A percentile compares a stretch with the other conserved stretches of the same genome.
Evolutionary conservation across 2,888 invertebrate genomes (phyloP).

Genomic region (Hypselothyrea guttata): DNA sequence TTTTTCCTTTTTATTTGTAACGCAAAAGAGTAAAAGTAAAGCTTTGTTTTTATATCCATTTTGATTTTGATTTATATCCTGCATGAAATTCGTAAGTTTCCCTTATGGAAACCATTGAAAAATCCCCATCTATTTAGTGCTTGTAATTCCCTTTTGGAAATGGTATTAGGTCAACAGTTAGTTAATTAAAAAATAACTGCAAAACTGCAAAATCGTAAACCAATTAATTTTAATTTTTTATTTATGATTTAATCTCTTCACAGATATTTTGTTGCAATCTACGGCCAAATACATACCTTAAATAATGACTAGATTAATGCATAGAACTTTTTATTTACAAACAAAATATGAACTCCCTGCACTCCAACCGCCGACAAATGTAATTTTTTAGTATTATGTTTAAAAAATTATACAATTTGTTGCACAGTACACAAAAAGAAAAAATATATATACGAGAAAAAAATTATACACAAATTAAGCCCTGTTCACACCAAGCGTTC

Average conservation of each 20-base stretch:
- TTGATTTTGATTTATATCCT: constrained; percentile 26
- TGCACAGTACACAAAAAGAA: constrained; percentile 49
- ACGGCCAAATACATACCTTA: constrained; percentile 81
- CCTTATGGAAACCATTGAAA: constrained; percentile 12
- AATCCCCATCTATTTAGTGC: constrained; percentile 20
- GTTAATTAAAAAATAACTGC: constrained; percentile 25
- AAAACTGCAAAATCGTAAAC: constrained; percentile 32
- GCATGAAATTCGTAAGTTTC: constrained; percentile 41
- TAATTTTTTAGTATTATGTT: constrained; percentile 69
- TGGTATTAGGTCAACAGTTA: constrained; percentile 58
- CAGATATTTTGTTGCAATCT: constrained; percentile 82
- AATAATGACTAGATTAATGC: constrained; percentile 73
- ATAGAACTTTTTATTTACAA: constrained; percentile 61
- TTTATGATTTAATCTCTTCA: constrained; percentile 81
- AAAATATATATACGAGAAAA: constrained; percentile 3
- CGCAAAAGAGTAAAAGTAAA: constrained; percentile 40
- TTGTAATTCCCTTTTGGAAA: constrained; percentile 56
- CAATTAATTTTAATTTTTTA: constrained; percentile 73
- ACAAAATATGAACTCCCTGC: constrained; percentile 58
- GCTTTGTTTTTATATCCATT: constrained; percentile 14
- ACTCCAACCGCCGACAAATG: constrained; percentile 69
- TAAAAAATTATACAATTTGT: constrained; percentile 69
- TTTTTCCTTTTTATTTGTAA: constrained; percentile 36
- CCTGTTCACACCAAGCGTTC: constrained; percentile 1
- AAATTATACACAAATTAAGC: constrained; percentile 10